A percentile compares a stretch with the other conserved stretches of the same genome.
Evolutionary conservation across 2,888 invertebrate genomes (phyloP).

Genomic region (Stenurella melanura): DNA sequence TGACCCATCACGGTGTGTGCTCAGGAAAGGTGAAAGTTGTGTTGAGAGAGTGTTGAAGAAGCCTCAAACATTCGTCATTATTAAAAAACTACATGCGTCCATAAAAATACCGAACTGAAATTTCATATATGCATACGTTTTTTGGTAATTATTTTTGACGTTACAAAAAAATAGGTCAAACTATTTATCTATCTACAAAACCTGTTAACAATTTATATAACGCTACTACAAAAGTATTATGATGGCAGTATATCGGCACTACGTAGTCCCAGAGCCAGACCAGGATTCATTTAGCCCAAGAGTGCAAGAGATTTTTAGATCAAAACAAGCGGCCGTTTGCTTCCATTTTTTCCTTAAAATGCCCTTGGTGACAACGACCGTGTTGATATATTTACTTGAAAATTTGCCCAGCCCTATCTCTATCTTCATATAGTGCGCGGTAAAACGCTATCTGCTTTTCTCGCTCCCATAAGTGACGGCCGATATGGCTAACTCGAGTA

Average conservation of each 20-base stretch:
- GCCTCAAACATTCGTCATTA: conserved; percentile 66
- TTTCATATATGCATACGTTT: conserved; percentile 51
- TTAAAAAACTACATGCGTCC: conserved; percentile 66
- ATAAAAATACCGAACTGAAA: conserved; percentile 53
- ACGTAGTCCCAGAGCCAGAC: conserved; percentile 4
- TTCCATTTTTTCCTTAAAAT: too few relatives aligned
- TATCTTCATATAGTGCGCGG: too few relatives aligned
- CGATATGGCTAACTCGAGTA: too few relatives aligned
- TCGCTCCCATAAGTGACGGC: too few relatives aligned
- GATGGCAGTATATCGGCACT: conserved; percentile 63
- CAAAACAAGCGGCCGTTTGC: too few relatives aligned
- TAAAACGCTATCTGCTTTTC: too few relatives aligned
- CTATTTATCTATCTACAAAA: conserved; percentile 71
- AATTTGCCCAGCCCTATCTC: too few relatives aligned
- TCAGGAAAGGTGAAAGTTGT: conserved; percentile 54
- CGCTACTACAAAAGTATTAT: conserved; percentile 72
- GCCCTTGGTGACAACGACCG: too few relatives aligned
- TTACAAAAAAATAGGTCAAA: conserved; percentile 72
- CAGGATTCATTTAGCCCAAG: too few relatives aligned
- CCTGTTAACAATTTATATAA: conserved; percentile 68
- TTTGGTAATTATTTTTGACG: conserved; percentile 60
- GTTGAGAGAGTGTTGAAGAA: conserved; percentile 58
- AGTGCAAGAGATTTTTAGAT: too few relatives aligned
- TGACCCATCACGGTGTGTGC: conserved; percentile 70
- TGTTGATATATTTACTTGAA: too few relatives aligned